phyloP scores from a whole-genome alignment of 64 coral and sea anemone genomes.

The Cladopsammia gracilis region DNA sequence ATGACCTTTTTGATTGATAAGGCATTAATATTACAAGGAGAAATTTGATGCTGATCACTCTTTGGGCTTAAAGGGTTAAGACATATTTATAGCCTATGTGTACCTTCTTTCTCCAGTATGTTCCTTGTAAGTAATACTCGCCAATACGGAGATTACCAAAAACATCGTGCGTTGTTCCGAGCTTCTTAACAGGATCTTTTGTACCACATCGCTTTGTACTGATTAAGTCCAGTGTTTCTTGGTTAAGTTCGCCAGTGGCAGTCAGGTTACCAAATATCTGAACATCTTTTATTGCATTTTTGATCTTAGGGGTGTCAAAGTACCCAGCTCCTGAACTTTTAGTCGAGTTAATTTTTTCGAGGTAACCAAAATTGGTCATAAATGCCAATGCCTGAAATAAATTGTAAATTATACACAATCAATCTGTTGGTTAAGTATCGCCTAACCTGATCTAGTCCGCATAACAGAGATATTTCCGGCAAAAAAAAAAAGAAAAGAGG shows the following conservation, averaged over 20 bases:
- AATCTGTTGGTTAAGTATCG: too few relatives aligned
- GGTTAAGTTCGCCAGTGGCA: slow-evolving; percentile 74
- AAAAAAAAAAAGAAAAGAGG: too few relatives aligned
- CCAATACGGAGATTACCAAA: not conserved
- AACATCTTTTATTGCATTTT: slow-evolving; percentile 37
- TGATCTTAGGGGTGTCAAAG: not conserved
- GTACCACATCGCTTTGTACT: slow-evolving; percentile 70
- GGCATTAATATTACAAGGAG: too few relatives aligned
- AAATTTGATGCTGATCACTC: too few relatives aligned
- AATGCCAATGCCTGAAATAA: not conserved
- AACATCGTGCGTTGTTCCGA: not conserved
- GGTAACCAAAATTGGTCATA: not conserved
- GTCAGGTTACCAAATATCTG: slow-evolving; percentile 74
- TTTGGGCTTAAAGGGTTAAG: not conserved
- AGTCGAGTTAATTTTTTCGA: not conserved
- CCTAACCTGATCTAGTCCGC: too few relatives aligned
- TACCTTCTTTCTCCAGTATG: slow-evolving; percentile 93
- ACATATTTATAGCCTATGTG: not conserved
- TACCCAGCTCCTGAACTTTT: not conserved
- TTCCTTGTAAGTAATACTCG: slow-evolving; percentile 81
- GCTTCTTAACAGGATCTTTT: slow-evolving; percentile 56
- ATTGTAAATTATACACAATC: not conserved
- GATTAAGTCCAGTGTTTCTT: slow-evolving; percentile 64
- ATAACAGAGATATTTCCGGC: too few relatives aligned
- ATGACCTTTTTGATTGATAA: too few relatives aligned